A percentile compares a stretch with the other conserved stretches of the same genome.
phyloP scores from a whole-genome alignment of 2,888 invertebrate species.

The Agrilus biguttatus region DNA sequence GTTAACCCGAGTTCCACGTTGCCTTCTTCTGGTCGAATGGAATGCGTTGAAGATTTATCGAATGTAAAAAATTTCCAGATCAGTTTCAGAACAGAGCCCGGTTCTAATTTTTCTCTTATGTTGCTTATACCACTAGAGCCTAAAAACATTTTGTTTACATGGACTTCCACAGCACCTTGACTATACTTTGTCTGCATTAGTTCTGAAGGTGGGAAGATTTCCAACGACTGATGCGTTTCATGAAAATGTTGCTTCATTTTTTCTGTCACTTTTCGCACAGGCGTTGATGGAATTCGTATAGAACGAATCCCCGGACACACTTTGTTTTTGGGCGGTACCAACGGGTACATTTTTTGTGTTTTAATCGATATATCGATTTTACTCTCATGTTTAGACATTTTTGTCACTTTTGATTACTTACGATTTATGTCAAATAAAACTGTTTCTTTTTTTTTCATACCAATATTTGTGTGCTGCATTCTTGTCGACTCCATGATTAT shows the following conservation, averaged over 20 bases:
- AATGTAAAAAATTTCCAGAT: constrained; percentile 9
- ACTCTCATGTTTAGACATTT: too few species aligned
- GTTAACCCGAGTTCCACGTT: constrained; percentile 5
- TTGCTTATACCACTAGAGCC: constrained; percentile 2
- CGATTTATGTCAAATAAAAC: too few species aligned
- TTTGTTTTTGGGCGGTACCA: constrained; percentile 2
- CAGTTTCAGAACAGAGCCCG: constrained; percentile 3
- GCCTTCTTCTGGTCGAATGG: background rate
- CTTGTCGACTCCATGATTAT: too few species aligned
- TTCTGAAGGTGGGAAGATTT: background rate
- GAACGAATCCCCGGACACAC: constrained; percentile 5
- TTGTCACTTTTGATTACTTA: too few species aligned
- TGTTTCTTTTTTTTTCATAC: too few species aligned
- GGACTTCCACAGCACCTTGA: constrained; percentile 10
- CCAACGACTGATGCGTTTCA: too few species aligned
- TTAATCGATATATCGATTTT: too few species aligned
- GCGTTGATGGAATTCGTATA: background rate
- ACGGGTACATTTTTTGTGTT: too few species aligned
- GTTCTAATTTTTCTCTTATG: constrained; percentile 3
- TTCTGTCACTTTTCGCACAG: background rate
- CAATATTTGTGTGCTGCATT: too few species aligned
- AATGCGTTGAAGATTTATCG: constrained; percentile 4
- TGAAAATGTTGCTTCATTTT: background rate
- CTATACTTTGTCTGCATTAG: background rate
- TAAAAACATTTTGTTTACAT: constrained; percentile 5